Percentiles rank a stretch among this genome's conserved stretches.
Evolutionary conservation across 2,113 vertebrate genomes (phyloP).

Genomic region (Anolis carolinensis): DNA sequence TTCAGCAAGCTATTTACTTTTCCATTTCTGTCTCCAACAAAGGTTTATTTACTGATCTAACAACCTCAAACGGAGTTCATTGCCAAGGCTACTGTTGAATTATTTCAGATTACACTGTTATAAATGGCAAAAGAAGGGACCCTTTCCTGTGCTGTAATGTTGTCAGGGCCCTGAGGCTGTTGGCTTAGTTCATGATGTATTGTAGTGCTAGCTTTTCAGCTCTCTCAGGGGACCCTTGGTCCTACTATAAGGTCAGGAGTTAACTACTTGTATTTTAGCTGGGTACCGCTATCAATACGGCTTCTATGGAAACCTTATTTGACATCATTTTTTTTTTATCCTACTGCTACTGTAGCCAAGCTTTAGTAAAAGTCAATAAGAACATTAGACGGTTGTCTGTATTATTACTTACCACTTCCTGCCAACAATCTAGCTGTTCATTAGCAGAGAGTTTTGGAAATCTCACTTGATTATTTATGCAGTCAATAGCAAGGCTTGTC

Average conservation of each 20-base stretch:
- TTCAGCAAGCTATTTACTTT: conserved; percentile 29
- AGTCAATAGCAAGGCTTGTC: conserved; percentile 92
- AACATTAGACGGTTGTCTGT: conserved; percentile 86
- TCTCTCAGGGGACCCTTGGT: conserved; percentile 73
- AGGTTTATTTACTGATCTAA: conserved; percentile 65
- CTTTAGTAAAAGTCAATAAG: conserved; percentile 88
- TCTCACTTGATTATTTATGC: conserved; percentile 91
- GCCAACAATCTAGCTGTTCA: conserved; percentile 88
- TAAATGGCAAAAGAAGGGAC: conserved; percentile 56
- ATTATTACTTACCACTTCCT: conserved; percentile 88
- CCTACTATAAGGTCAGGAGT: conserved; percentile 81
- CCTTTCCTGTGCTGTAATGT: conserved; percentile 54
- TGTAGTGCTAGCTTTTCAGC: conserved; percentile 71
- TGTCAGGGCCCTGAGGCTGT: conserved; percentile 69
- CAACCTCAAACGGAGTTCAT: conserved; percentile 66
- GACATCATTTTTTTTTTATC: conserved; percentile 81
- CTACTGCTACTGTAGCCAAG: conserved; percentile 73
- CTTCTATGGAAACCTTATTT: conserved; percentile 84
- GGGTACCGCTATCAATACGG: conserved; percentile 79
- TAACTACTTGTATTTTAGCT: conserved; percentile 84
- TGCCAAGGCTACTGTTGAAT: conserved; percentile 59
- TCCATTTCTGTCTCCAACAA: conserved; percentile 29
- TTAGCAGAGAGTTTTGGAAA: conserved; percentile 90
- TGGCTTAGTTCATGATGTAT: conserved; percentile 77
- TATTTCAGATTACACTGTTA: conserved; percentile 65